phyloP scores from a whole-genome alignment of 1,140 invertebrate genomes.

The Pentalonia nigronervosa region DNA sequence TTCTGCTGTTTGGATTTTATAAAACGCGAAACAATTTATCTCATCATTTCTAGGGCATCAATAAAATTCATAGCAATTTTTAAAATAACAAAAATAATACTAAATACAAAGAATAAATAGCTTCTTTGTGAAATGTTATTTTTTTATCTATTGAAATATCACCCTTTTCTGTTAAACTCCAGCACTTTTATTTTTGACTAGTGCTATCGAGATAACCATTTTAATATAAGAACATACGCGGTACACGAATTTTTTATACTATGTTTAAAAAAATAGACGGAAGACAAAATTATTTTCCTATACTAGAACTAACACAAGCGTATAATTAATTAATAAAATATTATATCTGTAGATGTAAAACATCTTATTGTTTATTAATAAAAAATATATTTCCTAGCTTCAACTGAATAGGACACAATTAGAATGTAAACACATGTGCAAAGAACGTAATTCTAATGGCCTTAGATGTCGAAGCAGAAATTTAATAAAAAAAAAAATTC shows the following conservation, averaged over 20 bases:
- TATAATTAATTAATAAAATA: neutral
- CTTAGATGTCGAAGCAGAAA: too few relatives aligned
- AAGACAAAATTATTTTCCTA: neutral
- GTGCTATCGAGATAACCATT: neutral
- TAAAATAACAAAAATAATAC: neutral
- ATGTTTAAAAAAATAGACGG: neutral
- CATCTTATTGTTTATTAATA: neutral
- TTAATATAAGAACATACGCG: neutral
- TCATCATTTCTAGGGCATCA: neutral
- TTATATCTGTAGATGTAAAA: neutral
- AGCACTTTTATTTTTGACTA: neutral
- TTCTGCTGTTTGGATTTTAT: neutral
- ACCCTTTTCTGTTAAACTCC: neutral
- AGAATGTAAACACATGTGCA: too few relatives aligned
- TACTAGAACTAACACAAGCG: neutral
- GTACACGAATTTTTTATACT: neutral
- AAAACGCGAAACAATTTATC: neutral
- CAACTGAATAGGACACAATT: too few relatives aligned
- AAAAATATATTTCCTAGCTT: too few relatives aligned
- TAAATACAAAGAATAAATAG: neutral
- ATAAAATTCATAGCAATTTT: neutral
- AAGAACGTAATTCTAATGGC: too few relatives aligned
- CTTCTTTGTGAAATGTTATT: neutral
- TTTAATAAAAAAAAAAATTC: too few relatives aligned
- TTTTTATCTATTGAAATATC: conserved; percentile 18